Percentiles rank a stretch among this genome's conserved stretches.
These are phyloP conservation scores for Petrocephalus zakoni DNA, from an alignment of 2,113 vertebrate genomes.

Conservation along the genomic window DNA sequence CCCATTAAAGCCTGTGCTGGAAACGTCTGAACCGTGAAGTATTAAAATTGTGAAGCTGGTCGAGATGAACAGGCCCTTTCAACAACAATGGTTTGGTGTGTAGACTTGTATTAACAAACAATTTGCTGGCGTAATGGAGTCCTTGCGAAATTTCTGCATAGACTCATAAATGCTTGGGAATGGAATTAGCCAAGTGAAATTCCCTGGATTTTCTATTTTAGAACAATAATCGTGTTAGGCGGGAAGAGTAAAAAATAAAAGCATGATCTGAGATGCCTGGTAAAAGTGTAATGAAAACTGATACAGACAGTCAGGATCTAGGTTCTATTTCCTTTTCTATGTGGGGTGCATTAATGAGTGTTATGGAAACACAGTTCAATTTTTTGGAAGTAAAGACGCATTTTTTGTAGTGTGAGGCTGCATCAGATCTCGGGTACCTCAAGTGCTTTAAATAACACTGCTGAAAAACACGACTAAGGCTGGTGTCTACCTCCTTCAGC, in stretches of 20 bases:
- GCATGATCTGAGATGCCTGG: no score
- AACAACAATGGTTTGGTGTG: conserved; percentile 27
- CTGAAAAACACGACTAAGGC: not conserved
- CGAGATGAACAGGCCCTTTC: conserved; percentile 36
- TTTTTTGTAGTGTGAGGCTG: not conserved
- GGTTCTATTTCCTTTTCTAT: not conserved
- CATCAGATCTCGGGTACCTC: not conserved
- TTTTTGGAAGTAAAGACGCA: not conserved
- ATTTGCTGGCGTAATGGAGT: conserved; percentile 59
- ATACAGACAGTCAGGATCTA: not conserved
- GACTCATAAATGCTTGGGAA: not conserved
- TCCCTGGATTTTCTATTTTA: conserved; percentile 8
- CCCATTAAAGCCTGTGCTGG: not conserved
- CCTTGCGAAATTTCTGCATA: conserved; percentile 65
- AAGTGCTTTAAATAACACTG: not conserved
- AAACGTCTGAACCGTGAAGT: not conserved
- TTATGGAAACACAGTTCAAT: not conserved
- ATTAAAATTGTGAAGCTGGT: conserved; percentile 36
- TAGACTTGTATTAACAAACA: conserved; percentile 56
- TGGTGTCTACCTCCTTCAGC: not conserved
- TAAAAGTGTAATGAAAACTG: not conserved
- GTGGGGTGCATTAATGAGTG: not conserved
- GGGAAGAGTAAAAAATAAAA: no score
- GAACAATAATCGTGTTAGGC: not conserved
- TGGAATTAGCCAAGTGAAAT: not conserved